Evolutionary conservation across 2,797 vertebrate species (phyloP), one percentile per base, ranked within the genome.

Genomic region (Bryconaethiops microstoma): DNA sequence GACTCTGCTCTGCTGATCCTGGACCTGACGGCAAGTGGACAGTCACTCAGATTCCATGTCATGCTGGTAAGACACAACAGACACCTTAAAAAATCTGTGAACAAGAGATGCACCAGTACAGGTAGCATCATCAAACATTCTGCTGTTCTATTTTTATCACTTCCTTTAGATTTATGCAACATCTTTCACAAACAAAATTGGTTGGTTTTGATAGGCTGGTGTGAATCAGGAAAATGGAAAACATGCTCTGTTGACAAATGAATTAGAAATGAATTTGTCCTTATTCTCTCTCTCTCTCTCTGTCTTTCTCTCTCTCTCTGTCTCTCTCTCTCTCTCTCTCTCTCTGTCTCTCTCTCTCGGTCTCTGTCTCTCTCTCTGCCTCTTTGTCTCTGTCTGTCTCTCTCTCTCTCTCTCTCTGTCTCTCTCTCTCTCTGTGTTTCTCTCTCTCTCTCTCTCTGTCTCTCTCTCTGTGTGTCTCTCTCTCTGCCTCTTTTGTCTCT

Each of bases 11-110:
- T 10, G 83, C 98, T 87, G 93, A 93, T 73, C 87, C 92, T 0
- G 89, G 88, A 23, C 83, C 92, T 39, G 93, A 94, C 63, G 93
- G 90, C 78, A 95, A 95, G 79, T 95, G 91, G 92, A 89, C 85
- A 0, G 87, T 97, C 83, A 90, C 90, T 6, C 92, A 95, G 74
- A 91, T 99, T 69, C 92, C 94, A 79, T 99, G 97, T 83, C 97
- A 99, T 88, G 95, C 96, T 86, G 97, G 98, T 99, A 90, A 86
- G 88, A 86, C 2, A 16, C 7, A 29, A 50, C 21, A 19, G 25
- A 21, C 23, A 21, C 2, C 45, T 19, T 29, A 65, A 35, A 42
- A 42, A 42, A 42, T 42, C 42, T 42, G 5, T 42, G 42, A 29
- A 21, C 1, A 39, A 7, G 6, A 6, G 42, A 54, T 19, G 16